Conservation (phyloP, 35 echinoderm and acorn worm species). For the Stichopus chloronotus region DNA sequence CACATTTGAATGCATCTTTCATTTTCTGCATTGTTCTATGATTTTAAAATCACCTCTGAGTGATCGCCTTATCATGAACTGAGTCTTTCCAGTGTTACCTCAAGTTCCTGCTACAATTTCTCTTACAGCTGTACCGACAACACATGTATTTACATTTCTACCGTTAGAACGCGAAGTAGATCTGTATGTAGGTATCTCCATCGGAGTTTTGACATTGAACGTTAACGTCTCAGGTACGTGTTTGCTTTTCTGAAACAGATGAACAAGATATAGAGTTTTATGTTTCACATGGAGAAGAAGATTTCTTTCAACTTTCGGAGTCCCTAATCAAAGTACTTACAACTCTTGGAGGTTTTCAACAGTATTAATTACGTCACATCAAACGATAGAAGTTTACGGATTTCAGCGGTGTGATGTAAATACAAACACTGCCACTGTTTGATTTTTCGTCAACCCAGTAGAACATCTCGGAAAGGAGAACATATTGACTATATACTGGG, state of each 20-base stretch:
- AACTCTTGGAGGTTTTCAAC: background rate
- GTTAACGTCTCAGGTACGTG: background rate
- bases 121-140: constrained; percentile 5
- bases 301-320: background rate
- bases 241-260: background rate
- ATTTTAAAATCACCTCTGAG: too few relatives aligned
- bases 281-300: background rate
- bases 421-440: background rate
- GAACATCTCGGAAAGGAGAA: background rate
- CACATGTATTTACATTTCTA: constrained; percentile 19
- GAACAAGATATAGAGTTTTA: background rate
- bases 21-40: too few relatives aligned
- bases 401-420: background rate
- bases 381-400: background rate
- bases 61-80: too few relatives aligned
- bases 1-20: too few relatives aligned
- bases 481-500: background rate
- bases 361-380: too few relatives aligned
- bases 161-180: background rate
- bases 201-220: background rate
- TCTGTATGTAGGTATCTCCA: background rate
- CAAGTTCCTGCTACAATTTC: too few relatives aligned
- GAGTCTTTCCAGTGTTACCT: too few relatives aligned
- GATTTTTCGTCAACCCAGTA: background rate
- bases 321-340: background rate